Evolutionary conservation across 2,113 vertebrate species (phyloP).

Genomic region (Lutjanus erythropterus): DNA sequence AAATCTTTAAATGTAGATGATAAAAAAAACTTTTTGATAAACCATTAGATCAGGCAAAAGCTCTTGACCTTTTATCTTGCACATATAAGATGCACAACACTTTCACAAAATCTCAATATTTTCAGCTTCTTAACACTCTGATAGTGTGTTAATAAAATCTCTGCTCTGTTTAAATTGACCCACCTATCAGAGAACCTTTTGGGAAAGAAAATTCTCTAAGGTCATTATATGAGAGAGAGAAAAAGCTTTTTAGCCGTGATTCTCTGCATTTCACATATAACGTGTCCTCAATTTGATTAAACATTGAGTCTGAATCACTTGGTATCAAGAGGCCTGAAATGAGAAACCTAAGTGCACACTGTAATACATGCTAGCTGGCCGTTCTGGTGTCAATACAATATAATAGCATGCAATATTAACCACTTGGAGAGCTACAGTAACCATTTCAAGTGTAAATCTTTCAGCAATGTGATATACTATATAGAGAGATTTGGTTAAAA

Average conservation of each 20-base stretch:
- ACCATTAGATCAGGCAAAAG: neutral
- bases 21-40: neutral
- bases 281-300: neutral
- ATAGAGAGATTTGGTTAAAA: neutral
- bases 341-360: neutral
- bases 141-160: conserved; percentile 3
- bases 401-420: neutral
- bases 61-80: no score
- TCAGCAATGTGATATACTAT: neutral
- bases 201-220: neutral
- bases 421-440: neutral
- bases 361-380: neutral
- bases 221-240: neutral
- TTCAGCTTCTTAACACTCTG: neutral
- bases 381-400: neutral
- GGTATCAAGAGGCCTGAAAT: neutral
- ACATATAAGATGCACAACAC: neutral
- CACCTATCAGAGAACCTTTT: neutral
- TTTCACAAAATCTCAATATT: neutral
- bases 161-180: neutral
- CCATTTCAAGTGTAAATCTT: conserved; percentile 1
- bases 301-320: conserved; percentile 1
- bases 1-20: neutral
- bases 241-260: neutral
- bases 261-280: conserved; percentile 15